Conservation (phyloP, 2,888 invertebrate genomes). For the Heliconius charithonia region DNA sequence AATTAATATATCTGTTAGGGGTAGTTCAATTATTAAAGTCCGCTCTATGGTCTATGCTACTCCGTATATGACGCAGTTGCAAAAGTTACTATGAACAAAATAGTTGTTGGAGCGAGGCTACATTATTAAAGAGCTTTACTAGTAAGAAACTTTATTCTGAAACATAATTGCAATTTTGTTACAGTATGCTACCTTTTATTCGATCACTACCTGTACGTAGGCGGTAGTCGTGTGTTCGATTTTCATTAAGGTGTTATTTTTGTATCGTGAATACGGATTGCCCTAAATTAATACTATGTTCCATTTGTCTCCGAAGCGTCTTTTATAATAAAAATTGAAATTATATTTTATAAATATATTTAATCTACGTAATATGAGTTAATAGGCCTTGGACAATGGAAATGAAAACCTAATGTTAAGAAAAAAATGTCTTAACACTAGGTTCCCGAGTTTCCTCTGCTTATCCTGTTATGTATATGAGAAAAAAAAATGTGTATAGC, state of each 20-base stretch:
- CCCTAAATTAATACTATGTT: no score
- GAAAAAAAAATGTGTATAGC: background rate
- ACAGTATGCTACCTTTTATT: background rate
- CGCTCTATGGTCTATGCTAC: background rate
- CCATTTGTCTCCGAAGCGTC: no score
- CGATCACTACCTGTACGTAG: background rate
- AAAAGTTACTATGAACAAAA: conserved; percentile 14
- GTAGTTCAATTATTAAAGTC: conserved; percentile 4
- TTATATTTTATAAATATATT: no score
- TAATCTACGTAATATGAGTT: no score
- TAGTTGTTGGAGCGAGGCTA: background rate
- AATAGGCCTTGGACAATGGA: no score
- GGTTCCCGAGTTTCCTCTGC: background rate
- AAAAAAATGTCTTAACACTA: background rate
- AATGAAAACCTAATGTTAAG: no score
- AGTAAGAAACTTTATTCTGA: background rate
- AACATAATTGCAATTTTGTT: background rate
- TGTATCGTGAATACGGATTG: background rate
- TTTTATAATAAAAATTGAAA: no score
- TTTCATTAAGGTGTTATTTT: background rate
- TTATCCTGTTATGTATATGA: background rate
- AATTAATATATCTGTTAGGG: background rate
- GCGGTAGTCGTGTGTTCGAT: background rate
- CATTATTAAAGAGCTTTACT: background rate
- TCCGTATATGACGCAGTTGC: conserved; percentile 1